phyloP scores from a whole-genome alignment of 2,888 invertebrate genomes.

The Drosophila neotestacea region DNA sequence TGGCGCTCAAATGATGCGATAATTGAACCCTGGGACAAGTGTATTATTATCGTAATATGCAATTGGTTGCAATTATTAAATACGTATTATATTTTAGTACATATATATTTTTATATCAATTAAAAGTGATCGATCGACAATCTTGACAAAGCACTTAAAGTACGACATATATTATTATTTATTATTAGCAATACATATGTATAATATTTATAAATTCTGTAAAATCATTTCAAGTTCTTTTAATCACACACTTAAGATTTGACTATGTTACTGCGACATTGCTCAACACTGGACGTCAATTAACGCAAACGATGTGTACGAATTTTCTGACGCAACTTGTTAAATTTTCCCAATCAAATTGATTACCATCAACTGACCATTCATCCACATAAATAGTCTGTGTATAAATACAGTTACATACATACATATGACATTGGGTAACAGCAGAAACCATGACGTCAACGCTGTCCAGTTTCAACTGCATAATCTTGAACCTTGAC shows the following conservation, averaged over 20 bases:
- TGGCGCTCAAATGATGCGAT: constrained; percentile 15
- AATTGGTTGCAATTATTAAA: constrained; percentile 8
- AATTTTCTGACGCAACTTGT: constrained; percentile 37
- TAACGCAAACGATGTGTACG: constrained; percentile 5
- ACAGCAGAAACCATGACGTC: constrained; percentile 27
- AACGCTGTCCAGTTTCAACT: constrained; percentile 43
- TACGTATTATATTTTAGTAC: not conserved
- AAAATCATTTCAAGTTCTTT: not conserved
- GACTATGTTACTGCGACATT: constrained; percentile 15
- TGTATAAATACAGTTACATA: not conserved
- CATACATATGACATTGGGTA: constrained; percentile 33
- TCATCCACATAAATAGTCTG: constrained; percentile 11
- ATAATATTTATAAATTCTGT: not conserved
- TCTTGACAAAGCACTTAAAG: not conserved
- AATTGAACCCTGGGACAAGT: constrained; percentile 16
- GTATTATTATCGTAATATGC: constrained; percentile 17
- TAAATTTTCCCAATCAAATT: constrained; percentile 35
- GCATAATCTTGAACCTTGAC: constrained; percentile 49
- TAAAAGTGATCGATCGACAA: constrained; percentile 5
- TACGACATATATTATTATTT: not conserved
- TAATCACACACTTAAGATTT: constrained; percentile 4
- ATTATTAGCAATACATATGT: not conserved
- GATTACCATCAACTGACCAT: constrained; percentile 43
- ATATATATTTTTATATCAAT: not conserved
- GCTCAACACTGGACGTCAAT: constrained; percentile 35